phyloP scores from a whole-genome alignment of 2,797 vertebrate species.

The Carapus acus region DNA sequence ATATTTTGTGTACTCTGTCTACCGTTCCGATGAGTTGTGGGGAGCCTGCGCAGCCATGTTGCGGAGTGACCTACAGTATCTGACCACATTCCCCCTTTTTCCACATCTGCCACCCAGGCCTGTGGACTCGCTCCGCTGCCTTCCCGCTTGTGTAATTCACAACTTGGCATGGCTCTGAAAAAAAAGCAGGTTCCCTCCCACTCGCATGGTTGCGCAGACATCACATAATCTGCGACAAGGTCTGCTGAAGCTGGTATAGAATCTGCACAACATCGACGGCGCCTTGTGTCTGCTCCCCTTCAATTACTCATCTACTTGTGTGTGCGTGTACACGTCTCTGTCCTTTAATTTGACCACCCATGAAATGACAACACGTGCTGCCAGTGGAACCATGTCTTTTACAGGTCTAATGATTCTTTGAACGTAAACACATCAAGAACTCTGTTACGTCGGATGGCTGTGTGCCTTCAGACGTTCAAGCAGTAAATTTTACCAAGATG shows the following conservation, averaged over 20 bases:
- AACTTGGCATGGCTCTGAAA: background rate
- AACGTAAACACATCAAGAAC: too few relatives aligned
- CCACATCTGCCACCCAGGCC: background rate
- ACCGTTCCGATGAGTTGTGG: too few relatives aligned
- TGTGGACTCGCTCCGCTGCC: background rate
- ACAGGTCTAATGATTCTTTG: background rate
- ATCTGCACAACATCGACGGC: background rate
- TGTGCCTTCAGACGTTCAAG: slow-evolving; percentile 7
- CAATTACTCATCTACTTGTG: too few relatives aligned
- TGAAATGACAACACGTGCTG: background rate
- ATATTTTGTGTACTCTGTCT: too few relatives aligned
- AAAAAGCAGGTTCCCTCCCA: background rate
- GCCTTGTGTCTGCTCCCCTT: too few relatives aligned
- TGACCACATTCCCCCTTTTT: too few relatives aligned
- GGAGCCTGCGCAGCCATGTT: too few relatives aligned
- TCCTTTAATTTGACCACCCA: background rate
- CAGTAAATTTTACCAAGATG: slow-evolving; percentile 10
- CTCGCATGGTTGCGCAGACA: background rate
- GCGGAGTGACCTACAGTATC: too few relatives aligned
- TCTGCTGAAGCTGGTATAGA: background rate
- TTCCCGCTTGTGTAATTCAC: background rate
- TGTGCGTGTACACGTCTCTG: background rate
- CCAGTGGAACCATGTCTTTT: background rate
- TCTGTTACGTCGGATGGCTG: background rate
- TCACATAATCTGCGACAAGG: background rate